Evolutionary conservation across 2,113 vertebrate genomes (phyloP).

Genomic region (Ceratotherium simum): DNA sequence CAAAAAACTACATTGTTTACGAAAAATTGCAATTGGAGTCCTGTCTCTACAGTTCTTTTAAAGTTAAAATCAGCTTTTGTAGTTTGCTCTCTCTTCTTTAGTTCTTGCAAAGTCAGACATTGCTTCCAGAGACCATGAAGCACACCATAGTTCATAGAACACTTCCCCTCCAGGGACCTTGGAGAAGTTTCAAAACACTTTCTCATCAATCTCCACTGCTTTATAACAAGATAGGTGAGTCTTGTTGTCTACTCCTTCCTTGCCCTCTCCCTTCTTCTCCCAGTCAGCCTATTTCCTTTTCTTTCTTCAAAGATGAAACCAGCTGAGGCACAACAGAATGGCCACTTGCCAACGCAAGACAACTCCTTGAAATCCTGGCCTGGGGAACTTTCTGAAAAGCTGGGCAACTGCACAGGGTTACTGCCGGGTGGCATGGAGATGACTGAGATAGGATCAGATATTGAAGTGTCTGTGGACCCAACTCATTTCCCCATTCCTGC

Average conservation of each 20-base stretch:
- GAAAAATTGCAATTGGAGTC: not conserved
- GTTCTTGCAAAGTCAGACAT: not conserved
- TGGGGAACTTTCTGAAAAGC: not conserved
- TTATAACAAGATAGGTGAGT: not conserved
- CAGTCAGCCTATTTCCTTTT: not conserved
- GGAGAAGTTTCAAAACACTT: slow-evolving; percentile 42
- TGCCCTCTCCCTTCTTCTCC: not conserved
- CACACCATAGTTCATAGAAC: not conserved
- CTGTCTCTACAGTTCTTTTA: slow-evolving; percentile 5
- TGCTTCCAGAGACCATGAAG: not conserved
- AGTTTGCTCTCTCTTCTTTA: not conserved
- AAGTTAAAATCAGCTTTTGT: not conserved
- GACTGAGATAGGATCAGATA: not conserved
- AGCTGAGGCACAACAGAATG: not conserved
- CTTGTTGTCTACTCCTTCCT: not conserved
- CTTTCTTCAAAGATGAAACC: not conserved
- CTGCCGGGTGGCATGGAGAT: not conserved
- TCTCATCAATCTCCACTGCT: not conserved
- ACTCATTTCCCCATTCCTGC: not conserved
- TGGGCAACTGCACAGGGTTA: not conserved
- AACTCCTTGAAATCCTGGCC: not conserved
- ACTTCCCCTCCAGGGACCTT: not conserved
- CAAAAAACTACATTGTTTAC: not conserved
- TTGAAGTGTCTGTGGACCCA: not conserved
- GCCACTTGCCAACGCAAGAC: not conserved